Percentiles rank a stretch among this genome's conserved stretches.
These are phyloP conservation scores for Cossypha niveicapilla DNA, from an alignment of 2,797 vertebrate genomes.

Conservation along the genomic window DNA sequence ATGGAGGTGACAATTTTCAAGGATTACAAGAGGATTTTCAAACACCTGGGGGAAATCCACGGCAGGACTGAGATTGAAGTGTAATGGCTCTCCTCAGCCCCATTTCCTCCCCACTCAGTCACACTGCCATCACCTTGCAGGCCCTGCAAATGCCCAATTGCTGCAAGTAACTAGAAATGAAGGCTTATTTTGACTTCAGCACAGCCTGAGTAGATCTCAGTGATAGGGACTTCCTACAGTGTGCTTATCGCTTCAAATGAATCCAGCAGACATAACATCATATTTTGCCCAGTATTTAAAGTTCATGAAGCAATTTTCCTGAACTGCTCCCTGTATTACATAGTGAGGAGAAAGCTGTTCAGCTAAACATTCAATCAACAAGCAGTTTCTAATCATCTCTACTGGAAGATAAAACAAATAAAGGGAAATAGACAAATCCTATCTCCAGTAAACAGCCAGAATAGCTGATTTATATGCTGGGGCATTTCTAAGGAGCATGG, in stretches of 20 bases:
- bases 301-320: slow-evolving; percentile 26
- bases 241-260: not conserved
- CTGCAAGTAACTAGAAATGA: not conserved
- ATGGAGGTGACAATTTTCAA: not conserved
- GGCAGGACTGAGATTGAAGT: not conserved
- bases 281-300: slow-evolving; percentile 18
- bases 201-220: not conserved
- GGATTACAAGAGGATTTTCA: not conserved
- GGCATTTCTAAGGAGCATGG: not conserved
- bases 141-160: not conserved
- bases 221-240: not conserved
- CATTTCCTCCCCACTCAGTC: not conserved
- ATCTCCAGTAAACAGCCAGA: not conserved
- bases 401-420: slow-evolving; percentile 41
- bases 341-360: not conserved
- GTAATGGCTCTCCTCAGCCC: not conserved
- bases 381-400: not conserved
- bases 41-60: not conserved
- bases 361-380: not conserved
- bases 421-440: not conserved
- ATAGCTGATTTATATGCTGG: not conserved
- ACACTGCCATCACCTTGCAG: not conserved
- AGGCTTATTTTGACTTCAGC: slow-evolving; percentile 16
- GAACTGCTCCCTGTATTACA: not conserved
- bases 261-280: not conserved